Evolutionary conservation across 2,797 vertebrate genomes (phyloP), one percentile per base, ranked within the genome.

Genomic region (Benthosema pterotum): DNA sequence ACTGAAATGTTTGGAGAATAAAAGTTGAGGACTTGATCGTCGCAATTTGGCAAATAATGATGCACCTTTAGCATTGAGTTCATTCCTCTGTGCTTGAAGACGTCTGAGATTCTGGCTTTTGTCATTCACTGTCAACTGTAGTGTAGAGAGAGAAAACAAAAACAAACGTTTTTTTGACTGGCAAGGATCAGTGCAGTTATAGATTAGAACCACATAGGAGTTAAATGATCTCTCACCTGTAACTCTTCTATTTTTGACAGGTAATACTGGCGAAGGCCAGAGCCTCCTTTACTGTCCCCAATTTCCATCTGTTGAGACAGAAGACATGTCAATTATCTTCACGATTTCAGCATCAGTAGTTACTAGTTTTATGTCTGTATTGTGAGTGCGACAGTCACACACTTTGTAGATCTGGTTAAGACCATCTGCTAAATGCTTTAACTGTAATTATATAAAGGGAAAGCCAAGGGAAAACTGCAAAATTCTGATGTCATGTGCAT

Each of bases 231-330:
- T 13, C 72, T 94, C 80, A 98, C 97, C 94, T 99, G 97, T 42
- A 99, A 89, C 77, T 99, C 97, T 77, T 99, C 97, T 53, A 99
- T 98, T 88, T 99, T 99, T 22, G 97, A 99, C 67, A 98, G 87
- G 70, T 99, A 99, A 87, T 99, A 99, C 53, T 99, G 97, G 11
- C 96, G 91, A 7, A 99, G 94, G 25, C 97, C 97, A 0, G 94
- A 91, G 63, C 97, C 97, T 1, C 95, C 95, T 83, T 97, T 98
- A 47, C 92, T 92, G 1, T 99, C 97, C 18, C 97, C 97, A 92
- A 96, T 89, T 75, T 99, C 97, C 96, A 98, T 99, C 97, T 99
- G 84, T 50, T 9, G 38, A 70, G 52, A 28, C 1, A 55, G 50
- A 50, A 65, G 12, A 11, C 9, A 54, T 14, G 4, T 42, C 16